phyloP scores from a whole-genome alignment of 2,797 vertebrate species.

The Steatocranus sp. region DNA sequence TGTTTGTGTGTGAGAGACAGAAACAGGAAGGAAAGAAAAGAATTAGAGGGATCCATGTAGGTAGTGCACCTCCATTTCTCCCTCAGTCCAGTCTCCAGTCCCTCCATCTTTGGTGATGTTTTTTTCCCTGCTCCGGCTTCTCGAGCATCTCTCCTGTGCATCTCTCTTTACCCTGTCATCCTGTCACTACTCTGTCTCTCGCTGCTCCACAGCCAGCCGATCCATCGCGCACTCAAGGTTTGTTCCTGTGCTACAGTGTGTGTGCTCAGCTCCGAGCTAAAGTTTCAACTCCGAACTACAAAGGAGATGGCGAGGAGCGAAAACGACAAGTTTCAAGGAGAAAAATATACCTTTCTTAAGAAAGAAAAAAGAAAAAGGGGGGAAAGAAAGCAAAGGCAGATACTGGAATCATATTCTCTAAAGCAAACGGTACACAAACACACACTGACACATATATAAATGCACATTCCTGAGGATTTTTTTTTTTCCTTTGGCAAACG shows the following conservation, averaged over 20 bases:
- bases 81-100: background rate
- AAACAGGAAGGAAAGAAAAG: background rate
- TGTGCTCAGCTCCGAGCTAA: background rate
- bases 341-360: background rate
- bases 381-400: background rate
- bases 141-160: background rate
- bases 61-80: background rate
- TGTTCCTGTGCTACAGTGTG: background rate
- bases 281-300: slow-evolving; percentile 14
- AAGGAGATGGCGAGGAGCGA: background rate
- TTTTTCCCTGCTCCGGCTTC: background rate
- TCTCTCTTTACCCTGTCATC: background rate
- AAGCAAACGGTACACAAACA: background rate
- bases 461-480: background rate
- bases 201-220: background rate
- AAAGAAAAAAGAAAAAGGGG: background rate
- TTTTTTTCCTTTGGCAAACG: background rate
- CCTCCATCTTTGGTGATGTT: background rate
- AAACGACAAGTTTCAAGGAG: background rate
- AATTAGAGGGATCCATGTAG: background rate
- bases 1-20: background rate
- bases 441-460: background rate
- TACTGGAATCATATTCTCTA: slow-evolving; percentile 7
- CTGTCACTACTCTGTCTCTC: slow-evolving; percentile 8
- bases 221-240: background rate